Evolutionary conservation across 2,113 vertebrate genomes (phyloP).

Genomic region (Forbesichthys agassizii): DNA sequence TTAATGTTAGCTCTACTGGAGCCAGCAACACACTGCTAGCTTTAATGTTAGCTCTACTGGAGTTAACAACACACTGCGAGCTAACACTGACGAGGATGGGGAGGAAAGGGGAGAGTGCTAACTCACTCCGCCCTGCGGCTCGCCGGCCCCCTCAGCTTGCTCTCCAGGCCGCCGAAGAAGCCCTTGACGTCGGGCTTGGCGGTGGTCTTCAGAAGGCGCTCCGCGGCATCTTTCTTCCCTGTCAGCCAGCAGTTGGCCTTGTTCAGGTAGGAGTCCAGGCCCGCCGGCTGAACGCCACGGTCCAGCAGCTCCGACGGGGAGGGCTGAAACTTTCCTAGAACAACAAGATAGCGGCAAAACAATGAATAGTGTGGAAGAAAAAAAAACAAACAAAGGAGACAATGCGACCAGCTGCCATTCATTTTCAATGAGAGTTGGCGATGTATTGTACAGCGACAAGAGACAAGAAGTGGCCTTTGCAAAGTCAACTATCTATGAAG

Average conservation of each 20-base stretch:
- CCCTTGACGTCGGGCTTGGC: constrained; percentile 86
- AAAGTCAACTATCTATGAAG: no score
- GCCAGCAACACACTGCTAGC: no score
- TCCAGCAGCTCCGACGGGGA: constrained; percentile 81
- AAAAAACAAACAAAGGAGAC: no score
- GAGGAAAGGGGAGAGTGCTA: neutral
- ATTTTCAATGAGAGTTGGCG: no score
- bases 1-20: no score
- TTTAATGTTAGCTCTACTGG: no score
- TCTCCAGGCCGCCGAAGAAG: constrained; percentile 93
- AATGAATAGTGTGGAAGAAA: neutral
- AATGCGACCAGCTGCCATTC: no score
- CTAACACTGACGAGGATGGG: neutral
- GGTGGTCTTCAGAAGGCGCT: constrained; percentile 87
- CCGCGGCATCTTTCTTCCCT: constrained; percentile 90
- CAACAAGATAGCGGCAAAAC: neutral
- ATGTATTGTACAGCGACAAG: no score
- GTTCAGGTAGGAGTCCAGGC: constrained; percentile 86
- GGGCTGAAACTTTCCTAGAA: constrained; percentile 79
- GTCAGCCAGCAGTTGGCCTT: constrained; percentile 92
- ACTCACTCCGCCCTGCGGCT: constrained; percentile 81
- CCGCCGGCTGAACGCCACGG: constrained; percentile 72
- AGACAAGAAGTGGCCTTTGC: no score
- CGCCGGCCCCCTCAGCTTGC: constrained; percentile 84
- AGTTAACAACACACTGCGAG: neutral